Evolutionary conservation across 1,140 invertebrate species (phyloP).

Genomic region (Penaeus indicus): DNA sequence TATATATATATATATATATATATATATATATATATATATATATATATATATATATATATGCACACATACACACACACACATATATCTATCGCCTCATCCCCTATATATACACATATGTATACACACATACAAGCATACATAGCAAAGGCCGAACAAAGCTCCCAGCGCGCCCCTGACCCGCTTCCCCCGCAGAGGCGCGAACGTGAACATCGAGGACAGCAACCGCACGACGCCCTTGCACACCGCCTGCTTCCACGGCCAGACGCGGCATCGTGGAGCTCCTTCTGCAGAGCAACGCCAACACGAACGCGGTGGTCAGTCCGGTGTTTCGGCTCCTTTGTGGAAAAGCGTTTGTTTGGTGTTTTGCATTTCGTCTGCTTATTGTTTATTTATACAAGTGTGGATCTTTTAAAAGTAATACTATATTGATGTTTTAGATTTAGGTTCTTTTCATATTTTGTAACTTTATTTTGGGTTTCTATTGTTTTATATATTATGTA

Average conservation of each 20-base stretch:
- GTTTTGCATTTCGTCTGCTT: not conserved
- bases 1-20: too few species aligned
- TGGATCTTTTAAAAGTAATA: too few species aligned
- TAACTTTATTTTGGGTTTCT: too few species aligned
- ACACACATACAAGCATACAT: too few species aligned
- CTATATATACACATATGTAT: not conserved
- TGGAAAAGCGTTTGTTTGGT: not conserved
- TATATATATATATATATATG: too few species aligned
- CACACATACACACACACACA: too few species aligned
- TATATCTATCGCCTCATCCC: not conserved
- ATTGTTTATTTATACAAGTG: not conserved
- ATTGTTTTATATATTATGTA: too few species aligned
- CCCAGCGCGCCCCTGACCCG: not conserved
- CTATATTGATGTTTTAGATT: too few species aligned
- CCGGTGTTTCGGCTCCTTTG: not conserved
- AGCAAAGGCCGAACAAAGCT: too few species aligned
- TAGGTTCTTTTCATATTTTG: too few species aligned
- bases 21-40: too few species aligned
- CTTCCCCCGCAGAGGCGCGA: conserved; percentile 24
- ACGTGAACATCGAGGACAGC: conserved; percentile 44
- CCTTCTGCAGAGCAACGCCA: conserved; percentile 48
- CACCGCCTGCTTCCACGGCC: conserved; percentile 49
- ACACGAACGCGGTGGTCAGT: conserved; percentile 48
- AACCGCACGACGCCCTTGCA: conserved; percentile 43
- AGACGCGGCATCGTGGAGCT: conserved; percentile 48